Evolutionary conservation across 2,888 invertebrate genomes (phyloP), one percentile per base, ranked within the genome.

Genomic region (Brachyptera risi): DNA sequence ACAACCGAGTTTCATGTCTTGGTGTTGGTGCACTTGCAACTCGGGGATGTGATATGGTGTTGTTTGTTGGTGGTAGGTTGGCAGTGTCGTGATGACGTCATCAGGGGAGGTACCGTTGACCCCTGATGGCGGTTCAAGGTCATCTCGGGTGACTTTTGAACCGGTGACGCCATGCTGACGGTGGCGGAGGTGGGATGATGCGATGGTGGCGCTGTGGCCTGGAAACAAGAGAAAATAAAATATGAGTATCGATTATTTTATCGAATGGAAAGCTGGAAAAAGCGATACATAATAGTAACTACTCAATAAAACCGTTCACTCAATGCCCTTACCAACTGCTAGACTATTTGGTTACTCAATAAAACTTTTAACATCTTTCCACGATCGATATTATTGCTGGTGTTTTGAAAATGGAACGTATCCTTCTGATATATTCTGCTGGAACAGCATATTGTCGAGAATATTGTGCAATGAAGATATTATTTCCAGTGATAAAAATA

Each of bases 141-240:
- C 54, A 54, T 54, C 54, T 54, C 54, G 2, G 5, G 31, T 31
- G 31, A 11, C 7, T 21, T 7, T 21, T 7, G 47, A 21, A 19
- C 2, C 37, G 51, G 31, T 31, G 3, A 19, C 51, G 23, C 61
- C 58, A 19, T 58, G 61, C 26, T 61, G 61, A 19, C 58, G 56
- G 42, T 58, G 61, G 19, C 61, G 61, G 15, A 61, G 31, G 4
- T 57, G 51, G 21, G 60, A 60, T 3, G 61, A 50, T n/a, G 61
- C 61, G 31, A 58, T 40, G 40, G 56, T 51, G 50, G 40, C 58
- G 51, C 58, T 27, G 21, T 58, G 57, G 40, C 50, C 61, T 61
- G 61, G 1, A 42, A 58, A 19, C 44, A 44, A 11, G 11, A 15
- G 31, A 44, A 17, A 44, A 11, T 4, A 2, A 15, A 44, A 21